Evolutionary conservation across 2,797 vertebrate genomes (phyloP).

Genomic region (Rhinophrynus dorsalis): DNA sequence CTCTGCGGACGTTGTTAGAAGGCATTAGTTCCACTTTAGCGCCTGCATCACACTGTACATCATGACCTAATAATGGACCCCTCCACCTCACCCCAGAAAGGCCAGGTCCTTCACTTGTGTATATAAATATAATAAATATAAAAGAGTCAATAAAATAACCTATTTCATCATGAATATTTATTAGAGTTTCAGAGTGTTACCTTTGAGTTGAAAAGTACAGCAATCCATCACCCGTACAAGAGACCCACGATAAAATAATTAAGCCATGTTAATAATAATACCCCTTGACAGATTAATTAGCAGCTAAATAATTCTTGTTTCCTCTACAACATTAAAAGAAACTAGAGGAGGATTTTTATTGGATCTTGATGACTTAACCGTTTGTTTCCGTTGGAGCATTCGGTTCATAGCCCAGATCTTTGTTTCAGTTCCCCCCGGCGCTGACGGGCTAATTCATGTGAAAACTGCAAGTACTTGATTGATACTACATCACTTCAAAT

Average conservation of each 20-base stretch:
- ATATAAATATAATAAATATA: no score
- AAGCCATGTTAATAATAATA: neutral
- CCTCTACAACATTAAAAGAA: conserved; percentile 14
- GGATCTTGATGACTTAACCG: conserved; percentile 48
- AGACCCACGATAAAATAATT: neutral
- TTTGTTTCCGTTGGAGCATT: conserved; percentile 29
- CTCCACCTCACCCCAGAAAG: no score
- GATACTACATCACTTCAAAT: conserved; percentile 49
- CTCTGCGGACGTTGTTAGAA: no score
- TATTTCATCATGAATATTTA: no score
- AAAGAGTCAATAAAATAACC: no score
- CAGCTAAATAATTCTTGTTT: conserved; percentile 40
- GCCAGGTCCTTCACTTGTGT: no score
- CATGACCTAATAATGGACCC: no score
- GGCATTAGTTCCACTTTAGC: no score
- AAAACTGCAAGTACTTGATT: conserved; percentile 52
- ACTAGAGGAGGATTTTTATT: conserved; percentile 49
- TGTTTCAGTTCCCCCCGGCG: neutral
- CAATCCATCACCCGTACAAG: neutral
- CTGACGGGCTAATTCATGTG: no score
- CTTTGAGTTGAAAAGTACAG: conserved; percentile 2
- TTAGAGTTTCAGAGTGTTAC: neutral
- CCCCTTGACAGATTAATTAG: neutral
- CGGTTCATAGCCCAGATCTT: neutral
- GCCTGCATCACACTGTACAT: no score